A percentile compares a stretch with the other conserved stretches of the same genome.
Conservation (phyloP, 1,140 invertebrate species). For the Dendroctonus ponderosae region DNA sequence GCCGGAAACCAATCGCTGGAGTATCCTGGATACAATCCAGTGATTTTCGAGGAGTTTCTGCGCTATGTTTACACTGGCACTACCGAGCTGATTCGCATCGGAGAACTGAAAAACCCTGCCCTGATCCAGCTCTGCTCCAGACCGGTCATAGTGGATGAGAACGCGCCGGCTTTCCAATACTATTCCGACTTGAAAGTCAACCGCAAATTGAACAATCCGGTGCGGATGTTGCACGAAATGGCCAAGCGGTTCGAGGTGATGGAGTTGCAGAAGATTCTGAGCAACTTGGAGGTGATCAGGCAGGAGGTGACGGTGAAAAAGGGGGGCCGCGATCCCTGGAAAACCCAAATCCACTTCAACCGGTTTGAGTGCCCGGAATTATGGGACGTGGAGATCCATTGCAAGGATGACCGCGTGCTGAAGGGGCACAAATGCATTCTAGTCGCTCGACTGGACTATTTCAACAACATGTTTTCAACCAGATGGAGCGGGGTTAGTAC, state of each 20-base stretch:
- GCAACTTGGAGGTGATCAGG: constrained; percentile 48
- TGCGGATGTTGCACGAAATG: constrained; percentile 59
- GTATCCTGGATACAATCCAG: constrained; percentile 57
- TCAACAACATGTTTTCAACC: constrained; percentile 69
- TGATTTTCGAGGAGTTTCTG: constrained; percentile 65
- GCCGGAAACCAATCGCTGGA: constrained; percentile 9
- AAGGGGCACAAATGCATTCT: constrained; percentile 73
- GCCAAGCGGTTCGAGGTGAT: constrained; percentile 56
- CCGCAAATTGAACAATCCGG: constrained; percentile 51
- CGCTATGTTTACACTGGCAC: constrained; percentile 61
- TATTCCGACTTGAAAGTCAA: constrained; percentile 50
- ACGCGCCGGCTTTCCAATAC: constrained; percentile 58
- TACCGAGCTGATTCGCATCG: constrained; percentile 60
- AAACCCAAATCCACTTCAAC: constrained; percentile 37
- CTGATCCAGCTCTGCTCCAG: constrained; percentile 24
- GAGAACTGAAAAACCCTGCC: constrained; percentile 46
- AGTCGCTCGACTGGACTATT: constrained; percentile 71
- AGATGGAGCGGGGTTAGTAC: constrained; percentile 66
- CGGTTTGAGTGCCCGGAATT: constrained; percentile 55
- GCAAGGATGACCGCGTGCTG: constrained; percentile 59
- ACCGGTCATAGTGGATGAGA: constrained; percentile 17
- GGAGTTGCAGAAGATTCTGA: constrained; percentile 54
- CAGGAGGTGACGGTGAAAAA: constrained; percentile 31
- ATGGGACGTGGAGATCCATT: constrained; percentile 61
- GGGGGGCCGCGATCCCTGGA: constrained; percentile 2